These are phyloP conservation scores for Theonella swinhoei DNA, from an alignment of 37 sponge, comb jelly and placozoan genomes.

Conservation along the genomic window DNA sequence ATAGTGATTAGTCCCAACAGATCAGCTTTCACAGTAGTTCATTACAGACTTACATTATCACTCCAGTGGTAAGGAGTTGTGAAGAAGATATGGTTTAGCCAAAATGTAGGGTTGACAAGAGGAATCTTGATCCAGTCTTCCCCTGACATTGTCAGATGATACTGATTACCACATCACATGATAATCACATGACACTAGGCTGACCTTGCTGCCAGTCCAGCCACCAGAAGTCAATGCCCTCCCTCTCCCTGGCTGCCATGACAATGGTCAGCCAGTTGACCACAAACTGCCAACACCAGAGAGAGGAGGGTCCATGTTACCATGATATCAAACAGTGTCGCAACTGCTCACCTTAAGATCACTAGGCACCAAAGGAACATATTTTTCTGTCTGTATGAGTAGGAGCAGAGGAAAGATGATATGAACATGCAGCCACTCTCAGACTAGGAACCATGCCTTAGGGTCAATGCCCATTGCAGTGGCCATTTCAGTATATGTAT, in stretches of 20 bases:
- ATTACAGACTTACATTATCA: background rate
- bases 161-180: background rate
- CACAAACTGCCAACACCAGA: slow-evolving; percentile 34
- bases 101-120: slow-evolving; percentile 77
- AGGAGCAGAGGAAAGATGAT: background rate
- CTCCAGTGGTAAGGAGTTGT: slow-evolving; percentile 77
- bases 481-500: slow-evolving; percentile 71
- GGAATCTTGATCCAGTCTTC: slow-evolving; percentile 69
- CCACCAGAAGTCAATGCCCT: slow-evolving; percentile 89
- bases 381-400: slow-evolving; percentile 32
- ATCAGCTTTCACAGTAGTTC: background rate
- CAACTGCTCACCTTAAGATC: slow-evolving; percentile 43
- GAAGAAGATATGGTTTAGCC: slow-evolving; percentile 79
- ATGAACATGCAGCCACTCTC: background rate
- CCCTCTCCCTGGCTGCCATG: slow-evolving; percentile 47
- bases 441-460: background rate
- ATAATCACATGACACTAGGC: background rate
- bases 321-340: background rate
- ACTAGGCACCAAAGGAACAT: slow-evolving; percentile 69
- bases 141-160: slow-evolving; percentile 3
- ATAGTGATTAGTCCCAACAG: background rate
- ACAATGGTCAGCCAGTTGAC: slow-evolving; percentile 69
- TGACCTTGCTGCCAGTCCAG: slow-evolving; percentile 88
- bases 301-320: background rate
- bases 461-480: slow-evolving; percentile 81